Base-by-base conservation (phyloP, 1,140 invertebrate species). In the Cotesia typhae region DNA sequence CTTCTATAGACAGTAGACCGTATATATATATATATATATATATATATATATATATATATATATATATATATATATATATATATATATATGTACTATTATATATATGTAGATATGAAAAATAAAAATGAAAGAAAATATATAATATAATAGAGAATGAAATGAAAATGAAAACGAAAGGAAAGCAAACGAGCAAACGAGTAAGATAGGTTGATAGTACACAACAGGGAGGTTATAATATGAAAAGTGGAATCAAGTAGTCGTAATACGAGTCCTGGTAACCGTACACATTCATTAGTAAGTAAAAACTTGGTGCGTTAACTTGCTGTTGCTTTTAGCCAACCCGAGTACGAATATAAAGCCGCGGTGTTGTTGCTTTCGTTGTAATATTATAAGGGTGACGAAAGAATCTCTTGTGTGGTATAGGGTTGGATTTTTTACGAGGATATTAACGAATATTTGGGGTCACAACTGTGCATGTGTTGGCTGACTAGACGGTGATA, bases 391-490 rank as follows among this genome's bases (percentile, higher is more conserved):
- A n/a, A 36, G 55, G 53, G 67, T 69, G 67, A 9, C 53, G 28
- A 36, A 20, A 37, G 55, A 17, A 38, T 60, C 37, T 66, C 37
- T 14, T 28, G 28, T 28, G 28, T 28, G 28, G 55, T 37, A 66
- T 38, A 28, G 72, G 66, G 60, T 66, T 60, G 41, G 67, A 47
- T 7, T 67, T 53, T 72, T 67, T 67, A 72, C 53, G 71, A 57
- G 64, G 55, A 64, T 67, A 72, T 72, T 72, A 72, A 37, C 35
- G 52, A 28, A 36, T 59, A 72, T 72, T 72, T 67, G 67, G 57
- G 71, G 64, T 35, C 35, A 14, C 20, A 72, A 14, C 41, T 47
- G 4, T 72, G 59, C 53, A 64, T 72, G 63, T 57, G 59, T 67
- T n/a, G 64, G 52, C 17, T 4, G 35, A 47, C 41, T 9, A 28